Evolutionary conservation across 2,113 vertebrate species (phyloP), one percentile per base, ranked within the genome.

Genomic region (Bambusicola thoracicus): DNA sequence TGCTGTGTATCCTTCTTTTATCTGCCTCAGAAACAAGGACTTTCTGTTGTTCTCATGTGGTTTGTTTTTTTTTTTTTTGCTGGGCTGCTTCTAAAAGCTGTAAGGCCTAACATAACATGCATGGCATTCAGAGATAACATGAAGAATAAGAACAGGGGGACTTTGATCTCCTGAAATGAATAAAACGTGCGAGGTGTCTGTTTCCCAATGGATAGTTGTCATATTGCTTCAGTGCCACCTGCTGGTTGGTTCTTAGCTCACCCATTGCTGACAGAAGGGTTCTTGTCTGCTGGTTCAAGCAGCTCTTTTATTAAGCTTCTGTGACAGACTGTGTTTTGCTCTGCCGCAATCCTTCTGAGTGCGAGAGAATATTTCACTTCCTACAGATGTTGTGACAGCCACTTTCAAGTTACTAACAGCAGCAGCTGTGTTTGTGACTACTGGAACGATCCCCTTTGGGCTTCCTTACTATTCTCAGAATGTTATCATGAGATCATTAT

Each of bases 181-280:
- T 49, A 8, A 36, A 56, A 29, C 7, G 0, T 73, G 55, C 81
- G 82, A 88, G 76, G 55, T 70, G 63, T 82, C 61, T 6, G 36
- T 49, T 51, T 80, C 36, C 3, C 4, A 21, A 1, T 3, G 59
- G 36, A 0, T 18, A 7, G 13, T 5, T 91, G 49, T 77, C 8
- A 1, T 67, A 46, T 67, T 85, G 75, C 68, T 87, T 77, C 61
- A 83, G 65, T 94, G 96, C 95, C 93, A 87, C 25, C 94, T 95
- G 74, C 65, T n/a, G 94, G n/a, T 72, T 3, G 4, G 7, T 74
- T 73, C 49, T 41, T 81, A 55, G 41, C 40, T 41, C 32, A 11
- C 20, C 41, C 0, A 0, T 32, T 74, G n/a, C 49, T 87, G 19
- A 4, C 24, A 12, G 13, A 21, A 53, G 16, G 1, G 4, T 74